These are phyloP conservation scores for Micrasema minimum DNA, from an alignment of 1,140 invertebrate genomes.

Conservation along the genomic window DNA sequence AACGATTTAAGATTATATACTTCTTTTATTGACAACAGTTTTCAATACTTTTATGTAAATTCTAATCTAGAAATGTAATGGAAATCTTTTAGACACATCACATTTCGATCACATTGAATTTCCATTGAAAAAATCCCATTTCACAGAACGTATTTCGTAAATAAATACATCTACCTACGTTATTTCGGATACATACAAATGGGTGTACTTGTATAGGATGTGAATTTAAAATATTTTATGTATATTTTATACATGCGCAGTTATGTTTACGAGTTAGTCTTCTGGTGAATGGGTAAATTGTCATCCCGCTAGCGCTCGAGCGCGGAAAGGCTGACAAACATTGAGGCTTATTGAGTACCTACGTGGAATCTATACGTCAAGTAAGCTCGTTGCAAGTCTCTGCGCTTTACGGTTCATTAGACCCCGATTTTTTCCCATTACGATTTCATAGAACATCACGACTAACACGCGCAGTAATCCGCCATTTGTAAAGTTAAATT, in stretches of 20 bases:
- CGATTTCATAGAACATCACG: background rate
- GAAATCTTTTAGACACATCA: constrained; percentile 23
- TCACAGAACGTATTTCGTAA: constrained; percentile 22
- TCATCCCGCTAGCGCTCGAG: constrained; percentile 19
- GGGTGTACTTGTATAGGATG: too few species aligned
- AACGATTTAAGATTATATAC: constrained; percentile 3
- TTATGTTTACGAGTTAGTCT: background rate
- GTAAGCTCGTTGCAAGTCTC: constrained; percentile 8
- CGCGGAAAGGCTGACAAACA: background rate
- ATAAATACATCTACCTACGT: constrained; percentile 9
- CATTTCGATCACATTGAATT: constrained; percentile 27
- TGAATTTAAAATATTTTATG: too few species aligned
- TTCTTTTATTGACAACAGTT: background rate
- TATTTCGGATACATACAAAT: constrained; percentile 10
- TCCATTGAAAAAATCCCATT: constrained; percentile 30
- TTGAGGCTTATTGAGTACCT: background rate
- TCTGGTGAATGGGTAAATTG: constrained; percentile 18
- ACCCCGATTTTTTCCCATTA: constrained; percentile 3
- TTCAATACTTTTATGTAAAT: constrained; percentile 19
- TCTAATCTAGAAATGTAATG: constrained; percentile 14
- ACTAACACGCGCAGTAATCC: background rate
- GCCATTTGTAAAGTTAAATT: constrained; percentile 43
- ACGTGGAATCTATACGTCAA: too few species aligned
- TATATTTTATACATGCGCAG: too few species aligned
- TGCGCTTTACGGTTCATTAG: constrained; percentile 31